Conservation (phyloP, 2,113 vertebrate species). For the Prolemur simus region DNA sequence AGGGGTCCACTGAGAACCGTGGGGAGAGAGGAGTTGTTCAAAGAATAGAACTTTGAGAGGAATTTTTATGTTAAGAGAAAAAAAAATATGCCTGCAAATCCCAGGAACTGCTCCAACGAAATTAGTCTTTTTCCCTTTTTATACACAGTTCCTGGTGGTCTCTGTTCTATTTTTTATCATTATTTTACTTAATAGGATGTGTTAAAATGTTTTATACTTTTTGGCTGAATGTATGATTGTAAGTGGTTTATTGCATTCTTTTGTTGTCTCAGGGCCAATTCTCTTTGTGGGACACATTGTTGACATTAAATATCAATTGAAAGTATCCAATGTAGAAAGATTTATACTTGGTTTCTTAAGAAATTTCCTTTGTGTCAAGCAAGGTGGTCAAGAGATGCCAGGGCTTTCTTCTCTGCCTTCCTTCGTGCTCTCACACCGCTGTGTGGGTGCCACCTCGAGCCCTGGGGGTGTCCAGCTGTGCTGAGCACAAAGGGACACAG, state of each 20-base stretch:
- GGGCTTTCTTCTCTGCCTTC: background rate
- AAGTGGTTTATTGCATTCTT: conserved; percentile 24
- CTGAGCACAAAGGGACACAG: background rate
- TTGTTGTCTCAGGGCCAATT: background rate
- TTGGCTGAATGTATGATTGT: background rate
- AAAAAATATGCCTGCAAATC: background rate
- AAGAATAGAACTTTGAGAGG: background rate
- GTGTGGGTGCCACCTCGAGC: background rate
- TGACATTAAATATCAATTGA: conserved; percentile 19
- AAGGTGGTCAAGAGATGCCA: background rate
- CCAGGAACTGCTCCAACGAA: background rate
- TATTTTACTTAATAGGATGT: conserved; percentile 34
- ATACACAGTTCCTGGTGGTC: background rate
- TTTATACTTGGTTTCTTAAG: background rate
- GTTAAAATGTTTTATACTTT: conserved; percentile 22
- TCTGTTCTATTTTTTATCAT: background rate
- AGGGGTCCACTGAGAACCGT: accelerated
- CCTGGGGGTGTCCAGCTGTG: accelerated
- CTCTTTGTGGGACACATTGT: background rate
- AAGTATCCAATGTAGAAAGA: background rate
- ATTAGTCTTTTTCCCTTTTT: background rate
- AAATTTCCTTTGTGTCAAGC: background rate
- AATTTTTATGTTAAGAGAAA: background rate
- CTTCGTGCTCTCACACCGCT: accelerated
- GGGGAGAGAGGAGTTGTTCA: too few species aligned